Conservation (phyloP, 2,113 vertebrate species). For the Eupsittula cactorum region DNA sequence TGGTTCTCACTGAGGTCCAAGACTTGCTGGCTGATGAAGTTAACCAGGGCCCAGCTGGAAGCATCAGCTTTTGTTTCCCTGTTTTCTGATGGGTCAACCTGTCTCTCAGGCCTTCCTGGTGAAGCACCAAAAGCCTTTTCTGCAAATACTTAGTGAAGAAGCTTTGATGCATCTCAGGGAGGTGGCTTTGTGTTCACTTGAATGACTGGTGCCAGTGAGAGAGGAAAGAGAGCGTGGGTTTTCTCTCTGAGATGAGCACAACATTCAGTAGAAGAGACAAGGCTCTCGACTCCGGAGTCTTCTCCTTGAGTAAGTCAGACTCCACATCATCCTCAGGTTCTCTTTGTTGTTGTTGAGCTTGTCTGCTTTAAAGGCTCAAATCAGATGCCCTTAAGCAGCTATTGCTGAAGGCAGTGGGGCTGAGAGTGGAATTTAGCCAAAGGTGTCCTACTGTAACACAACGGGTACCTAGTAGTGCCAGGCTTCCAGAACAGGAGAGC, state of each 20-base stretch:
- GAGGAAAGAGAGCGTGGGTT: accelerated
- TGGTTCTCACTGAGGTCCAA: neutral
- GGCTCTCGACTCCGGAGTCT: neutral
- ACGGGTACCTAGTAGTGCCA: neutral
- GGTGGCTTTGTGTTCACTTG: neutral
- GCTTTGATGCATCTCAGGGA: neutral
- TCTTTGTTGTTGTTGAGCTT: neutral
- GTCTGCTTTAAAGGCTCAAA: neutral
- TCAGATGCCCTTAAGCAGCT: neutral
- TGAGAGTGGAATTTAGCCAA: neutral
- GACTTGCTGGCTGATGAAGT: neutral
- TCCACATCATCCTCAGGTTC: neutral
- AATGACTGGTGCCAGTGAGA: neutral
- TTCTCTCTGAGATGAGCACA: neutral
- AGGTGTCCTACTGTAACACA: neutral
- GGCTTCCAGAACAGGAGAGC: neutral
- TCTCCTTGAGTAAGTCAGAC: neutral
- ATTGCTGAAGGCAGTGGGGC: neutral
- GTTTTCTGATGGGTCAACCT: neutral
- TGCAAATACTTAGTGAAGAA: neutral
- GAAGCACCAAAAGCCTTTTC: neutral
- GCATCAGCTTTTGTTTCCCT: neutral
- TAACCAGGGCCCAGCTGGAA: neutral
- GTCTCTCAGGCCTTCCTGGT: neutral
- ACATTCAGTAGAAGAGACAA: neutral